Evolutionary conservation across 2,113 vertebrate species (phyloP).

Genomic region (Dasypus novemcinctus): DNA sequence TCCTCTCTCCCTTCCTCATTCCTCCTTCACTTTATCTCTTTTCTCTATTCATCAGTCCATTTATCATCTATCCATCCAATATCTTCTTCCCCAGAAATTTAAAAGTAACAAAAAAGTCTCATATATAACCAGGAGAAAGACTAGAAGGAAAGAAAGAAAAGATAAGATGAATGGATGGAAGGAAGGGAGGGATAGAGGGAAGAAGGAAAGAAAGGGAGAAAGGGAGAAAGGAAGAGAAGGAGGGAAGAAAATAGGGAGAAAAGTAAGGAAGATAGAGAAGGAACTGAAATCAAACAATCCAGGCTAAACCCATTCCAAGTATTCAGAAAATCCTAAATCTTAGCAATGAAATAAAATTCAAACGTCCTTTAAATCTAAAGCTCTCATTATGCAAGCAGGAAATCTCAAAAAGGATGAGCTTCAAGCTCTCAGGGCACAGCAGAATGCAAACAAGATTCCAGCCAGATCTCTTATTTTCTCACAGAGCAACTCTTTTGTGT

Average conservation of each 20-base stretch:
- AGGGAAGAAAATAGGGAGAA: background rate
- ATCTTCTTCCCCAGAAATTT: background rate
- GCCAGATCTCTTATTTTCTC: background rate
- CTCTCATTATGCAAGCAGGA: background rate
- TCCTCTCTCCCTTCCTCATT: background rate
- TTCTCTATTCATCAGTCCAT: background rate
- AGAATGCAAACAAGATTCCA: background rate
- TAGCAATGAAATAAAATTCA: background rate
- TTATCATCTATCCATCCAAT: background rate
- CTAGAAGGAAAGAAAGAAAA: background rate
- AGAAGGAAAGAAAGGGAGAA: rapidly evolving
- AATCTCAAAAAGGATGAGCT: background rate
- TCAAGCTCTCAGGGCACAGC: background rate
- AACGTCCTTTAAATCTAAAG: background rate
- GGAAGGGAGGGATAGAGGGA: rapidly evolving
- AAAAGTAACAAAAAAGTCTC: background rate
- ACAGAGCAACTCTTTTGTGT: background rate
- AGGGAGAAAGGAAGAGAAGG: background rate
- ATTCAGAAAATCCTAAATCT: background rate
- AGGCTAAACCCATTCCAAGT: background rate
- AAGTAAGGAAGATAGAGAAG: background rate
- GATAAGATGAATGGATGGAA: background rate
- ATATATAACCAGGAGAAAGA: background rate
- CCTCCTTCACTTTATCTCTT: background rate
- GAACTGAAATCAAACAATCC: background rate